phyloP scores from a whole-genome alignment of 2,797 vertebrate genomes.

The Gymnoscopelus braueri region DNA sequence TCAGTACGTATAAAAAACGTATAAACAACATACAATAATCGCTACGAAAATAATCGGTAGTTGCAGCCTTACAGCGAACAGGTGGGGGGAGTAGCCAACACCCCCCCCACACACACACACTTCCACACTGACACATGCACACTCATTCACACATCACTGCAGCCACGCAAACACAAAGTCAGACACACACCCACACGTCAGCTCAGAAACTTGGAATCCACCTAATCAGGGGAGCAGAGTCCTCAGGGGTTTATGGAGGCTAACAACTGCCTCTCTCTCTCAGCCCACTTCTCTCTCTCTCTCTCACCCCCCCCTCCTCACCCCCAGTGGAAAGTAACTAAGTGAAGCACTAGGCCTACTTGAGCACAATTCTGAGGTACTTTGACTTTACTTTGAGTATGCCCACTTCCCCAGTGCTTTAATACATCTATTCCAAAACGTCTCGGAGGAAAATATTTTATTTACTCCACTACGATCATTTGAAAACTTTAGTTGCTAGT shows the following conservation, averaged over 20 bases:
- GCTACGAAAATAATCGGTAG: not conserved
- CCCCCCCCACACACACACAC: no score
- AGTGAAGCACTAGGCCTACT: no score
- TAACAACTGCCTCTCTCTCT: conserved; percentile 39
- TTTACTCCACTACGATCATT: no score
- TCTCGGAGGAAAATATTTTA: no score
- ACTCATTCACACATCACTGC: not conserved
- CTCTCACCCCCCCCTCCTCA: conserved; percentile 26
- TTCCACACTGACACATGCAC: no score
- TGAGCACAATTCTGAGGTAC: no score
- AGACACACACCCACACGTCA: not conserved
- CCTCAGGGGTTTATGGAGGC: conserved; percentile 37
- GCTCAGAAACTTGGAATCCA: conserved; percentile 51
- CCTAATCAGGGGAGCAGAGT: conserved; percentile 52
- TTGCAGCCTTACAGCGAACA: no score
- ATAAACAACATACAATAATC: conserved; percentile 5
- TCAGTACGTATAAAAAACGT: not conserved
- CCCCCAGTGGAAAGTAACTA: not conserved
- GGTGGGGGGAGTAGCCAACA: no score
- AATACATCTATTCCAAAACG: no score
- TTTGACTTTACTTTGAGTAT: no score
- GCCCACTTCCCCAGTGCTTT: no score
- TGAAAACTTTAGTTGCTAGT: no score
- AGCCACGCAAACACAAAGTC: not conserved
- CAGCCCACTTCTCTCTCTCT: conserved; percentile 43